phyloP scores from a whole-genome alignment of 2,113 vertebrate species.

The Geothlypis trichas region DNA sequence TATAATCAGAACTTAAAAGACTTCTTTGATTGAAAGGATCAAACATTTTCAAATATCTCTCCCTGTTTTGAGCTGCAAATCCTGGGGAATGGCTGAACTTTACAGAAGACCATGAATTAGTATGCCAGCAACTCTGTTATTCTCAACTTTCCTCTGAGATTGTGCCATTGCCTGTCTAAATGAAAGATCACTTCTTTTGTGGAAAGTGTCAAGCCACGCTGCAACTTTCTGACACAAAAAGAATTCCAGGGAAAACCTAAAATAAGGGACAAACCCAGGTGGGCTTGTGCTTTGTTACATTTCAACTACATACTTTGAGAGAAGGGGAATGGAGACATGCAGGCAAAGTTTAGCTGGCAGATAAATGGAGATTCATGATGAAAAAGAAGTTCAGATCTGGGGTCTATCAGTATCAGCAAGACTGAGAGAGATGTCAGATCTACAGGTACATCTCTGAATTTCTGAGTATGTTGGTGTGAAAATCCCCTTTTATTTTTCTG shows the following conservation, averaged over 20 bases:
- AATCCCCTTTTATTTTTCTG: neutral
- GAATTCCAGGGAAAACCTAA: neutral
- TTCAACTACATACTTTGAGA: neutral
- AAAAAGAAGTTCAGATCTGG: neutral
- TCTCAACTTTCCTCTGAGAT: slow-evolving; percentile 20
- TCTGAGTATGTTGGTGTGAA: neutral
- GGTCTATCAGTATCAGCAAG: neutral
- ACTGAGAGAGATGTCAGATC: neutral
- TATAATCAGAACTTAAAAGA: neutral
- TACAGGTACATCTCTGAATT: neutral
- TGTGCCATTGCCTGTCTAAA: neutral
- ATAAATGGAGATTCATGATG: neutral
- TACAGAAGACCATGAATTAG: slow-evolving; percentile 22
- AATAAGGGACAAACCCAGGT: neutral
- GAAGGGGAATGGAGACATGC: neutral
- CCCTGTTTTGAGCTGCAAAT: slow-evolving; percentile 43
- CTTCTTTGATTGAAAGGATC: slow-evolving; percentile 4
- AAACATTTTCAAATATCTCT: slow-evolving; percentile 33
- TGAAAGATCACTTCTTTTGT: slow-evolving; percentile 43
- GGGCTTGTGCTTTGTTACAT: neutral
- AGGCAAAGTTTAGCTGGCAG: neutral
- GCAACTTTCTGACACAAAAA: neutral
- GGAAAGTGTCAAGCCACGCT: neutral
- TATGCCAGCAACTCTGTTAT: neutral
- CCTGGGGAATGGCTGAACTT: slow-evolving; percentile 62